phyloP scores from a whole-genome alignment of 2,113 vertebrate species.

The Erpornis zantholeuca region DNA sequence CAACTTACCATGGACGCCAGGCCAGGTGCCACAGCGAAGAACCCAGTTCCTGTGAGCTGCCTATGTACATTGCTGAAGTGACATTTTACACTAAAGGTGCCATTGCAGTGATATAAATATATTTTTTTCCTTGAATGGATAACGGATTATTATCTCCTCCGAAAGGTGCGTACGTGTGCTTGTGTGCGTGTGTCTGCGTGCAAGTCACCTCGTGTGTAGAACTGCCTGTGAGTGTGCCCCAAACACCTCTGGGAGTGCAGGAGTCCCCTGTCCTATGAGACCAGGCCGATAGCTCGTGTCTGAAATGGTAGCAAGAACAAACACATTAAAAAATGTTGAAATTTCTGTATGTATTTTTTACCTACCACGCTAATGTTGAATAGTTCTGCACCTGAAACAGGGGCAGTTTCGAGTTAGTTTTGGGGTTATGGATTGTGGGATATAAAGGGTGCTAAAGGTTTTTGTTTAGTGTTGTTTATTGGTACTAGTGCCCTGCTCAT shows the following conservation, averaged over 20 bases:
- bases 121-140: slow-evolving; percentile 72
- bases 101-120: slow-evolving; percentile 78
- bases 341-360: slow-evolving; percentile 56
- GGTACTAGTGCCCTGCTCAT: neutral
- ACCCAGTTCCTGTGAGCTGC: slow-evolving; percentile 67
- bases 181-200: neutral
- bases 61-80: slow-evolving; percentile 64
- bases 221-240: slow-evolving; percentile 62
- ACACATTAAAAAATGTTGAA: neutral
- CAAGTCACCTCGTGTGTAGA: neutral
- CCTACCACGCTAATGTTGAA: slow-evolving; percentile 53
- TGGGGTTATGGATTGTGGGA: slow-evolving; percentile 19
- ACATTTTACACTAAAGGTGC: slow-evolving; percentile 73
- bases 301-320: slow-evolving; percentile 31
- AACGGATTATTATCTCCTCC: slow-evolving; percentile 69
- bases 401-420: slow-evolving; percentile 14
- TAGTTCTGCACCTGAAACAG: slow-evolving; percentile 41
- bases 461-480: slow-evolving; percentile 1
- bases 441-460: slow-evolving; percentile 46
- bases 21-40: slow-evolving; percentile 51
- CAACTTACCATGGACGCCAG: slow-evolving; percentile 60
- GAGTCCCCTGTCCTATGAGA: neutral
- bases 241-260: neutral
- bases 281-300: neutral
- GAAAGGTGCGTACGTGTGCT: slow-evolving; percentile 52